Conservation (phyloP, 2,888 invertebrate species). For the Drosophila vallismaia region DNA sequence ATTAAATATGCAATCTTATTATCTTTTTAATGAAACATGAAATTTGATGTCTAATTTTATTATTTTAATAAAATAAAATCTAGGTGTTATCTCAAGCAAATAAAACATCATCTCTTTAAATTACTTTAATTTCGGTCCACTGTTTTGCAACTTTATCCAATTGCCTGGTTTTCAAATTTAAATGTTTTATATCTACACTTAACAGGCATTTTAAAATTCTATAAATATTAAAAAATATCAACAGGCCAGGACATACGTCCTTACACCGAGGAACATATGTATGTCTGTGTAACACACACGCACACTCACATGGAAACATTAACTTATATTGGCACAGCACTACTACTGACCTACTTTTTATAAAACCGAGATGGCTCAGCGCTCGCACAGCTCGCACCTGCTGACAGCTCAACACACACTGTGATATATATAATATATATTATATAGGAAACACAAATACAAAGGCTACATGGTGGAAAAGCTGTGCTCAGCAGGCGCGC, state of each 20-base stretch:
- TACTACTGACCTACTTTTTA: slow-evolving; percentile 70
- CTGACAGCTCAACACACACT: slow-evolving; percentile 48
- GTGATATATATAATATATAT: not conserved
- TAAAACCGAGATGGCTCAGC: slow-evolving; percentile 41
- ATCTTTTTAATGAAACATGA: too few species aligned
- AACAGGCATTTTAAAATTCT: slow-evolving; percentile 71
- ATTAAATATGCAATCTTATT: too few species aligned
- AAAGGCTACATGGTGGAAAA: slow-evolving; percentile 16
- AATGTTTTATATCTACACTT: slow-evolving; percentile 65
- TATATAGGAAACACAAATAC: slow-evolving; percentile 35
- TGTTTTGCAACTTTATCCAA: slow-evolving; percentile 26
- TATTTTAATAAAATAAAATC: too few species aligned
- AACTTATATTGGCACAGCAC: slow-evolving; percentile 75
- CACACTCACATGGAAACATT: slow-evolving; percentile 57
- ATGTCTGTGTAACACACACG: slow-evolving; percentile 5
- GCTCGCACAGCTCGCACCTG: slow-evolving; percentile 26
- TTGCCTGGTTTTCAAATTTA: slow-evolving; percentile 36
- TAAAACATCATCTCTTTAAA: too few species aligned
- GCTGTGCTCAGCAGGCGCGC: slow-evolving; percentile 48
- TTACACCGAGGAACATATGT: slow-evolving; percentile 1
- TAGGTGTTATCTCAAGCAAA: too few species aligned
- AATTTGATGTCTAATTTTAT: too few species aligned
- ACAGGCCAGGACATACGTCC: slow-evolving; percentile 53
- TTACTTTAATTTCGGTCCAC: not conserved
- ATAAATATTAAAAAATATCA: slow-evolving; percentile 77